These are phyloP conservation scores for Diarsia mendica DNA, from an alignment of 2,888 invertebrate genomes.

Conservation along the genomic window DNA sequence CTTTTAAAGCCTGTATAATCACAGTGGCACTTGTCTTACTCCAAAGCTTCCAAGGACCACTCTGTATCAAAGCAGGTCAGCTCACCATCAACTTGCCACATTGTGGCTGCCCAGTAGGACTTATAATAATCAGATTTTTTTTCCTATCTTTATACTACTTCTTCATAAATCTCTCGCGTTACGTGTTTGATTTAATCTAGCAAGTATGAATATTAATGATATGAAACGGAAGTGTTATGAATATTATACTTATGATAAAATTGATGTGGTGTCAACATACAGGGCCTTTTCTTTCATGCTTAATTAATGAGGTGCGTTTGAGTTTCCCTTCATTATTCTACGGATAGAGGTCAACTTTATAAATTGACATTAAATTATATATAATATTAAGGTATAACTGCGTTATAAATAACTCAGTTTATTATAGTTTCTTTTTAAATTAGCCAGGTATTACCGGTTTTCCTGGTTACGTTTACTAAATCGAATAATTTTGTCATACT, in stretches of 20 bases:
- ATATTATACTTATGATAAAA: conserved; percentile 18
- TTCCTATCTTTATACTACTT: not conserved
- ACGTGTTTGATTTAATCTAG: conserved; percentile 1
- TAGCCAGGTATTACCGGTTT: not conserved
- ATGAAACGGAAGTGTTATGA: conserved; percentile 28
- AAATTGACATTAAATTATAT: not conserved
- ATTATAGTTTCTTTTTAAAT: conserved; percentile 2
- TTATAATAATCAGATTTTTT: not conserved
- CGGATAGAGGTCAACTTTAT: conserved; percentile 29
- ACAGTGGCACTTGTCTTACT: not conserved
- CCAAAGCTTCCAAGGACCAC: not conserved
- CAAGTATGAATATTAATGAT: conserved; percentile 25
- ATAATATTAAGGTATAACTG: no score
- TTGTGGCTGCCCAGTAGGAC: not conserved
- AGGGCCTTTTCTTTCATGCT: conserved; percentile 12
- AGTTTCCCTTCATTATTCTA: conserved; percentile 45
- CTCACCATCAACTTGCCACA: no score
- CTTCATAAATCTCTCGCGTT: not conserved
- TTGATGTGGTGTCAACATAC: conserved; percentile 23
- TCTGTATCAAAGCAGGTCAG: not conserved
- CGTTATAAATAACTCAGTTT: not conserved
- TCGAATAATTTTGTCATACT: conserved; percentile 1
- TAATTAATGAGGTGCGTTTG: conserved; percentile 44
- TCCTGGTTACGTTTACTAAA: conserved; percentile 11
- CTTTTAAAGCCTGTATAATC: not conserved